A percentile compares a stretch with the other conserved stretches of the same genome.
Conservation (phyloP, 2,888 invertebrate species). For the Stenichneumon culpator region DNA sequence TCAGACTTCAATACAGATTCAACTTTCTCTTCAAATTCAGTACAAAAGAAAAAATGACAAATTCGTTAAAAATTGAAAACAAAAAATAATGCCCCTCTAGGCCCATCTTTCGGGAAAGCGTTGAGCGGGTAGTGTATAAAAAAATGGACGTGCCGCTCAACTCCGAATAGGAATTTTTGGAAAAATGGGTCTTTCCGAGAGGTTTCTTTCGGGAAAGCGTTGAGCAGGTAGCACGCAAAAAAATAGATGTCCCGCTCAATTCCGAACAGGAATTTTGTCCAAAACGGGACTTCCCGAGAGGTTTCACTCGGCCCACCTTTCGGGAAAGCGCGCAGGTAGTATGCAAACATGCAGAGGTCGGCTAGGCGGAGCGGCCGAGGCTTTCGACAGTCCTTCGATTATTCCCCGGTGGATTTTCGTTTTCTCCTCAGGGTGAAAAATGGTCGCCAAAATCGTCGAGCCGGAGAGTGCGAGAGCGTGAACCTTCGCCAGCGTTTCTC, state of each 20-base stretch:
- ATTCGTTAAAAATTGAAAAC: not conserved
- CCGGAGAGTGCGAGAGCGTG: not conserved
- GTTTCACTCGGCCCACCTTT: conserved; percentile 23
- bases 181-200: not conserved
- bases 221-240: not conserved
- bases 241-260: not conserved
- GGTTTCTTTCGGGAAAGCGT: conserved; percentile 24
- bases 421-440: not conserved
- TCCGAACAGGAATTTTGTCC: not conserved
- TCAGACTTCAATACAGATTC: not conserved
- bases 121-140: not conserved
- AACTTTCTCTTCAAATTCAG: not conserved
- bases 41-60: not conserved
- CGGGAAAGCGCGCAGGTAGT: conserved; percentile 65
- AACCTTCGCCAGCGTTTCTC: conserved; percentile 25
- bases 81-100: not conserved
- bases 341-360: conserved; percentile 53
- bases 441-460: not conserved
- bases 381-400: not conserved
- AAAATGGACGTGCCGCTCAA: not conserved
- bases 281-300: not conserved
- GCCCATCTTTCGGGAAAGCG: conserved; percentile 28
- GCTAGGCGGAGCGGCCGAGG: not conserved
- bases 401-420: not conserved
- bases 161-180: not conserved